Evolutionary conservation across 2,888 invertebrate genomes (phyloP), one percentile per base, ranked within the genome.

Genomic region (Ametastegia equiseti): DNA sequence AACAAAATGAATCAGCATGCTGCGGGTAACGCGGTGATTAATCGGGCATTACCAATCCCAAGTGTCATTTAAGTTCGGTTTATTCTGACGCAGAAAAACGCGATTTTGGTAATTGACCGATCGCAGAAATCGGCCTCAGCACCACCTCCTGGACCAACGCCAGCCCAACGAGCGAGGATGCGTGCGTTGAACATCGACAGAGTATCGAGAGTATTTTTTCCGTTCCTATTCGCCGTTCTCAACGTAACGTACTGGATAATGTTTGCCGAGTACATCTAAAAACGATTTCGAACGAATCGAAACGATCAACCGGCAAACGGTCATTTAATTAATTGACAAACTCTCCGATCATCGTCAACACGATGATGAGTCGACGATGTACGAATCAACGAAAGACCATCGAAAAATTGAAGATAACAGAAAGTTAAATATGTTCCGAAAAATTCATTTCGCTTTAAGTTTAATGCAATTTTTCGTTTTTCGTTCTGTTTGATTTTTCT

Each of bases 211-310:
- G 93, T 95, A 78, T 94, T 95, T 87, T 96, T 96, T 88, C 96
- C 96, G 1, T 93, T 95, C 75, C 92, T 95, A 67, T 96, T 96
- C 88, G 93, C 95, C 81, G 91, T 95, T 81, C 92, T 96, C 69
- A 96, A 96, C 89, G 92, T 93, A 83, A 94, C 95, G 84, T 96
- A 96, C 89, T 96, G 96, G 96, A 94, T 95, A 86, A 93, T 95
- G 89, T 96, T 96, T 91, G 95, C 95, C 81, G 95, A 95, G 89
- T 96, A 95, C 90, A 94, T 95, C 88, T 95, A 94, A 93, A 88
- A 36, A 73, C 78, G 50, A 27, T 42, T 7, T 54, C n/a, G n/a
- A n/a, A n/a, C n/a, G n/a, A n/a, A n/a, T n/a, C n/a, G n/a, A n/a
- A n/a, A n/a, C n/a, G n/a, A n/a, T n/a, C n/a, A n/a, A n/a, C n/a